Conservation (phyloP, 2,113 vertebrate genomes). For the Pycnonotus jocosus region DNA sequence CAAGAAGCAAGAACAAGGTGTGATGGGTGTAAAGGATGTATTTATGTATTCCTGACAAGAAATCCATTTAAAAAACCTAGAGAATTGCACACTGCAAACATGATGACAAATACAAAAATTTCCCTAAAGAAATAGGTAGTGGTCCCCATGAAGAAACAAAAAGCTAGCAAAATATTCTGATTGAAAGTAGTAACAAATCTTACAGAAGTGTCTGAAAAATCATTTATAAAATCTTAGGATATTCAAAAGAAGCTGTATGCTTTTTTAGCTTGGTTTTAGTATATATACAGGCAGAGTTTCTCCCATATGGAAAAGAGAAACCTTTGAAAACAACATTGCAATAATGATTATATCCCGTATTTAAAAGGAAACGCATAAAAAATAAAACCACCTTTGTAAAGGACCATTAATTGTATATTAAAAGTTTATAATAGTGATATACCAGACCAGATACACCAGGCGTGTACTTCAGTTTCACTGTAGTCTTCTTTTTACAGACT, state of each 20-base stretch:
- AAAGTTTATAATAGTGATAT: not conserved
- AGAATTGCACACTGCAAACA: not conserved
- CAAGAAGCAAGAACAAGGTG: not conserved
- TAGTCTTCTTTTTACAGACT: not conserved
- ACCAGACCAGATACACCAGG: no score
- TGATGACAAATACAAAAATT: not conserved
- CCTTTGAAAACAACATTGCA: not conserved
- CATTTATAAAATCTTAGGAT: not conserved
- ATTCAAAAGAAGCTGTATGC: not conserved
- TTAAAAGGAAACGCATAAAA: not conserved
- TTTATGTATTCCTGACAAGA: conserved; percentile 3
- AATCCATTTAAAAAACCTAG: not conserved
- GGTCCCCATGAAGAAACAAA: not conserved
- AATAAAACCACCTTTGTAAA: not conserved
- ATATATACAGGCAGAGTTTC: not conserved
- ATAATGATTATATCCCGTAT: not conserved
- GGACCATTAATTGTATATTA: not conserved
- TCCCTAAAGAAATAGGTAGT: not conserved
- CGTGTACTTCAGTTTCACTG: not conserved
- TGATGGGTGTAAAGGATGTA: not conserved
- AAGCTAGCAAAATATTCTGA: not conserved
- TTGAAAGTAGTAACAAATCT: not conserved
- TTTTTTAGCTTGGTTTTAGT: not conserved
- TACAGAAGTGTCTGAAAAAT: not conserved
- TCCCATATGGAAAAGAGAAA: not conserved